Evolutionary conservation across 2,113 vertebrate species (phyloP).

Genomic region (Naja naja): DNA sequence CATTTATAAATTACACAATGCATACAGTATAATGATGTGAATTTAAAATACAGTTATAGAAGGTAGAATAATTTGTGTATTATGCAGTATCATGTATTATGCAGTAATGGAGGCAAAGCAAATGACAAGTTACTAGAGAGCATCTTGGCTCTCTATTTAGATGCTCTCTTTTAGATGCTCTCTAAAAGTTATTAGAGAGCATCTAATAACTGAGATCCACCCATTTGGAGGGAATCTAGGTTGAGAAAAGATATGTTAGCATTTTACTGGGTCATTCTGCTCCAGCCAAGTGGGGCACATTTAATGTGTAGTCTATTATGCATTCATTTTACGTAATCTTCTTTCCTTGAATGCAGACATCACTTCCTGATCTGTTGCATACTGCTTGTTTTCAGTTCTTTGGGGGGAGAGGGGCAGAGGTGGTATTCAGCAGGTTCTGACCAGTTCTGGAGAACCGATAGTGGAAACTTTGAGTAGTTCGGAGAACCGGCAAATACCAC

Average conservation of each 20-base stretch:
- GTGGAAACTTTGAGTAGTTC: too few species aligned
- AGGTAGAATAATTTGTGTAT: not conserved
- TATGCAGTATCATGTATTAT: not conserved
- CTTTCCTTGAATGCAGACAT: not conserved
- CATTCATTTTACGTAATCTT: not conserved
- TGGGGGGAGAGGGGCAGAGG: too few species aligned
- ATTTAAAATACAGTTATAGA: not conserved
- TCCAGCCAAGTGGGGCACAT: not conserved
- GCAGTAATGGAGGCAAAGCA: not conserved
- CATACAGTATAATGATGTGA: not conserved
- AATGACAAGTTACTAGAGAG: not conserved
- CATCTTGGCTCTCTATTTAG: too few species aligned
- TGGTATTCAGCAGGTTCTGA: too few species aligned
- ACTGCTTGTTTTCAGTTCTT: not conserved
- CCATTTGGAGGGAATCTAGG: not conserved
- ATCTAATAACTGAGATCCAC: not conserved
- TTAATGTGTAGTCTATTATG: not conserved
- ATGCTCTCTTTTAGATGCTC: too few species aligned
- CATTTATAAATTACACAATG: not conserved
- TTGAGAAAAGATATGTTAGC: not conserved
- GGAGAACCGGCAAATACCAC: too few species aligned
- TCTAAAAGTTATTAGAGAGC: not conserved
- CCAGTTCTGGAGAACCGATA: too few species aligned
- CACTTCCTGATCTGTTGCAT: not conserved
- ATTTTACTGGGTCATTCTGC: not conserved